Conservation (phyloP, 2,888 invertebrate genomes). For the Prosopocoilus inquinatus region DNA sequence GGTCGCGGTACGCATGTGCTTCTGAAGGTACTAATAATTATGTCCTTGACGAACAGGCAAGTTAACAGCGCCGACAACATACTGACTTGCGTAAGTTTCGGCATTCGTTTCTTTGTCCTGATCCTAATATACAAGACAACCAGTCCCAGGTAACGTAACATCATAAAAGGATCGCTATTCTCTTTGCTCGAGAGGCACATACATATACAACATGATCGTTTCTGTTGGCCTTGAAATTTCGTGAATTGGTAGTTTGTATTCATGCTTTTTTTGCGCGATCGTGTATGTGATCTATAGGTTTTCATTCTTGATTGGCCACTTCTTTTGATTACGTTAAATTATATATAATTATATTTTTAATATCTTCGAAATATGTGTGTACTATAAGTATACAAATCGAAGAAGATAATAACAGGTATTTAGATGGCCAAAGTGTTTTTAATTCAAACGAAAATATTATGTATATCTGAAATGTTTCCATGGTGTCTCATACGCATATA, state of each 20-base stretch:
- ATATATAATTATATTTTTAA: too few species aligned
- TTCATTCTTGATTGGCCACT: too few species aligned
- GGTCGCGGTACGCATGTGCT: constrained; percentile 13
- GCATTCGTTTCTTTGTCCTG: constrained; percentile 14
- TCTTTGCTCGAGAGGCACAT: constrained; percentile 33
- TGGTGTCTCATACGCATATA: too few species aligned
- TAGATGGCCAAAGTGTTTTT: too few species aligned
- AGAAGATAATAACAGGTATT: too few species aligned
- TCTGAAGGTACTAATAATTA: constrained; percentile 18
- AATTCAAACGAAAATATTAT: too few species aligned
- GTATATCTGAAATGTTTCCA: too few species aligned
- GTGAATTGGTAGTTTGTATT: constrained; percentile 6
- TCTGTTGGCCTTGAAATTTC: constrained; percentile 35
- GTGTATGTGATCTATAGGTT: background rate
- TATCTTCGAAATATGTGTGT: too few species aligned
- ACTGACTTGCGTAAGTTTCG: constrained; percentile 20
- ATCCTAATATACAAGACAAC: constrained; percentile 2
- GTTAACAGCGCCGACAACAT: constrained; percentile 1
- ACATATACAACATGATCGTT: too few species aligned
- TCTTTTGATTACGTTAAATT: too few species aligned
- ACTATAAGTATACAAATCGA: too few species aligned
- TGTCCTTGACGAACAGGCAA: constrained; percentile 10
- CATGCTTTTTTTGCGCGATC: background rate
- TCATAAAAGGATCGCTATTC: constrained; percentile 42
- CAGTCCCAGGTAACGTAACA: constrained; percentile 28